phyloP scores from a whole-genome alignment of 2,113 vertebrate genomes.

The Brachypodius melanocephalos region DNA sequence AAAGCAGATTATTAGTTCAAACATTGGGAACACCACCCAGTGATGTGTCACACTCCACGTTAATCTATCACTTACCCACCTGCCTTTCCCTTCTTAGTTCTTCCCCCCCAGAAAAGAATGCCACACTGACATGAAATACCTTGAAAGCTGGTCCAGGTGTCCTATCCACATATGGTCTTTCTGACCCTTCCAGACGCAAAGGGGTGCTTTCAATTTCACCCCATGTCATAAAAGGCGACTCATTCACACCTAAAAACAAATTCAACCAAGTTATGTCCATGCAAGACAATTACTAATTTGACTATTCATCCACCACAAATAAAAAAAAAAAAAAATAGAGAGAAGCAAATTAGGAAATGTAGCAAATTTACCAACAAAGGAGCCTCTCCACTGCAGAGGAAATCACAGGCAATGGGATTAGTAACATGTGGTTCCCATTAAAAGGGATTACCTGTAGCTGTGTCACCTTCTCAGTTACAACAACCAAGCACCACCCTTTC shows the following conservation, averaged over 20 bases:
- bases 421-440: not conserved
- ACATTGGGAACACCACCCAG: not conserved
- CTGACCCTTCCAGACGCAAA: slow-evolving; percentile 88
- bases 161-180: slow-evolving; percentile 87
- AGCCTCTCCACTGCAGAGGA: not conserved
- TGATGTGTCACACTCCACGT: not conserved
- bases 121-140: slow-evolving; percentile 67
- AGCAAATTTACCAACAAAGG: not conserved
- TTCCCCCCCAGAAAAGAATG: not conserved
- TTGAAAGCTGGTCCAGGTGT: slow-evolving; percentile 95
- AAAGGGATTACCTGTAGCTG: not conserved
- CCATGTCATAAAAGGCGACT: slow-evolving; percentile 98
- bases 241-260: slow-evolving; percentile 79
- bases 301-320: not conserved
- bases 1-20: not conserved
- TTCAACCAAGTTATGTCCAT: not conserved
- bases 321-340: not conserved
- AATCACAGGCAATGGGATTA: not conserved
- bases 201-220: slow-evolving; percentile 97
- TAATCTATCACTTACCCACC: not conserved
- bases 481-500: not conserved
- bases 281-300: not conserved
- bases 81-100: not conserved
- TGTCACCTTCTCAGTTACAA: not conserved
- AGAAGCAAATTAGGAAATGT: not conserved